Conservation (phyloP, 35 echinoderm and acorn worm genomes). For the Anneissia japonica region DNA sequence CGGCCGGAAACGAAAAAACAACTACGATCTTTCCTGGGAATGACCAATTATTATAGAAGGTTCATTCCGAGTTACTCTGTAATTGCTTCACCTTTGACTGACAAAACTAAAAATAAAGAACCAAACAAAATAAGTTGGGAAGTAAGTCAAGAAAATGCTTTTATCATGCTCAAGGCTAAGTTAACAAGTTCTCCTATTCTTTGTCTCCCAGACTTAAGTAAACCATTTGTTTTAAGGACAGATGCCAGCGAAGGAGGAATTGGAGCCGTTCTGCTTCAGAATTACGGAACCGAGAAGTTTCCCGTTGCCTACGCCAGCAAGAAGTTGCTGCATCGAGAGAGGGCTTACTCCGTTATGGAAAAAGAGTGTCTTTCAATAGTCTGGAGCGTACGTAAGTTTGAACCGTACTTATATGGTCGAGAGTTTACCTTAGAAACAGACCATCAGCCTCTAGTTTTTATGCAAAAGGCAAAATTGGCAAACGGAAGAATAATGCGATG, state of each 20-base stretch:
- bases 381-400: constrained; percentile 16
- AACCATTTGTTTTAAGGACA: constrained; percentile 34
- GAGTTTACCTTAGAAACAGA: constrained; percentile 26
- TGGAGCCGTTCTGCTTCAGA: constrained; percentile 40
- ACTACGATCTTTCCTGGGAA: constrained; percentile 36
- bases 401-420: constrained; percentile 18
- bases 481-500: background rate
- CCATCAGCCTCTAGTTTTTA: constrained; percentile 11
- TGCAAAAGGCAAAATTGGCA: background rate
- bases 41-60: constrained; percentile 31
- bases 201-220: constrained; percentile 23
- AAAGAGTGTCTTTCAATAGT: constrained; percentile 8
- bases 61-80: constrained; percentile 50
- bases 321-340: constrained; percentile 16
- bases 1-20: constrained; percentile 28
- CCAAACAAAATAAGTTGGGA: constrained; percentile 46
- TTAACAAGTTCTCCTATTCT: constrained; percentile 38
- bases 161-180: constrained; percentile 23
- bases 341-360: constrained; percentile 25
- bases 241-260: constrained; percentile 49
- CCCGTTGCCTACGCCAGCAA: constrained; percentile 29
- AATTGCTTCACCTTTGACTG: constrained; percentile 45
- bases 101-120: constrained; percentile 45
- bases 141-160: constrained; percentile 33
- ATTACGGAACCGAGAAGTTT: constrained; percentile 1